These are phyloP conservation scores for Clytia hemisphaerica DNA, from an alignment of 30 jellyfish, hydroid and myxozoan genomes.

Conservation along the genomic window DNA sequence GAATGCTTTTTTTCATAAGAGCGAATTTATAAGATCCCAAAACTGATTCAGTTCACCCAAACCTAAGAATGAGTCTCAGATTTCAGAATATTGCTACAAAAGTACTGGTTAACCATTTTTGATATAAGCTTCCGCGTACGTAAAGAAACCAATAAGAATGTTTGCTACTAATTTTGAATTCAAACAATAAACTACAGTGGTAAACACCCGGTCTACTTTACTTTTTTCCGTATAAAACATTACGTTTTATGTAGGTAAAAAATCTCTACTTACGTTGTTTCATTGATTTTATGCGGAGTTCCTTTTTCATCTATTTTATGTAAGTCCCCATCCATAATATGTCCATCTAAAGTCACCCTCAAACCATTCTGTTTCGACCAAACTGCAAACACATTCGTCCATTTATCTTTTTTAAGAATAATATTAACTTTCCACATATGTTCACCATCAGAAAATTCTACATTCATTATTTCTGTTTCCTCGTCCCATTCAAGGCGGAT, in stretches of 20 bases:
- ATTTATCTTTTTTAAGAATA: slow-evolving; percentile 17
- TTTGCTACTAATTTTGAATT: too few relatives aligned
- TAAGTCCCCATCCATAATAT: not conserved
- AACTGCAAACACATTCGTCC: slow-evolving; percentile 61
- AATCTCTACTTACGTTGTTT: slow-evolving; percentile 17
- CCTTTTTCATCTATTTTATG: slow-evolving; percentile 34
- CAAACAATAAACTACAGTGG: too few relatives aligned
- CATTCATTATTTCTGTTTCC: slow-evolving; percentile 9
- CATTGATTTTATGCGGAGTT: not conserved
- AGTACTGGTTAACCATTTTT: too few relatives aligned
- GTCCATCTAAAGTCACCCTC: slow-evolving; percentile 58
- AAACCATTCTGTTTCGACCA: slow-evolving; percentile 69
- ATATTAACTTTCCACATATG: slow-evolving; percentile 47
- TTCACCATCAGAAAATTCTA: slow-evolving; percentile 37
- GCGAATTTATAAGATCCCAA: too few relatives aligned
- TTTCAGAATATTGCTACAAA: too few relatives aligned
- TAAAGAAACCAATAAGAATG: too few relatives aligned
- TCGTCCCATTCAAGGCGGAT: slow-evolving; percentile 36
- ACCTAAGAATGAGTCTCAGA: too few relatives aligned
- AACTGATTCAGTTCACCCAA: too few relatives aligned
- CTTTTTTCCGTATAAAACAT: too few relatives aligned
- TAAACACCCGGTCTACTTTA: too few relatives aligned
- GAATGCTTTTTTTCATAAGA: too few relatives aligned
- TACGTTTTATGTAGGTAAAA: not conserved
- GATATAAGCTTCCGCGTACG: too few relatives aligned